Percentiles rank a stretch among this genome's conserved stretches.
These are phyloP conservation scores for Sarcophaga variegata DNA, from an alignment of 2,888 invertebrate genomes.

Conservation along the genomic window DNA sequence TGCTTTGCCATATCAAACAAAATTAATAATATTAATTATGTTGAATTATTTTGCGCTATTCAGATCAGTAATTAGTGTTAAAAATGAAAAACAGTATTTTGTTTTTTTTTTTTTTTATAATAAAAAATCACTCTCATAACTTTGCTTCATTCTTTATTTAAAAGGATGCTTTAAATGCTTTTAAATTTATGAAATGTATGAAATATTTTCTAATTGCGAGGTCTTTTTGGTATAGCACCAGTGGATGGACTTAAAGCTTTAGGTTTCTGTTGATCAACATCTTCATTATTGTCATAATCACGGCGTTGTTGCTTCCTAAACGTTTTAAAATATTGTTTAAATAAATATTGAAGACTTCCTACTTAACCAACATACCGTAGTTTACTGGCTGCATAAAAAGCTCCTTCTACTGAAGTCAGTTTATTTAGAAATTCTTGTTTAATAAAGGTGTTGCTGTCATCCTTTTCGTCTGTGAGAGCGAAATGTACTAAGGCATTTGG, in stretches of 20 bases:
- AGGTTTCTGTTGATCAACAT: constrained; percentile 15
- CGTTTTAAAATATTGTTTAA: neutral
- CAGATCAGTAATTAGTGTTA: too few species aligned
- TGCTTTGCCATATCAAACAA: neutral
- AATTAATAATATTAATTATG: neutral
- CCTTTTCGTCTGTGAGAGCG: constrained; percentile 82
- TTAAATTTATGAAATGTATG: constrained; percentile 14
- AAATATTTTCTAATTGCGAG: constrained; percentile 62
- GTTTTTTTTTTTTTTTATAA: neutral
- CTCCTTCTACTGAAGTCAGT: constrained; percentile 86
- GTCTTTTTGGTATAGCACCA: constrained; percentile 74
- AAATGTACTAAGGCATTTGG: constrained; percentile 91
- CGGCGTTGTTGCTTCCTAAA: constrained; percentile 52
- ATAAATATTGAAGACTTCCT: neutral
- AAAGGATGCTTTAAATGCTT: constrained; percentile 9
- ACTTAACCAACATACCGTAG: constrained; percentile 81
- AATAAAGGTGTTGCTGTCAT: constrained; percentile 82
- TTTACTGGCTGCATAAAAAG: constrained; percentile 87
- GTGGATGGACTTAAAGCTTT: constrained; percentile 70
- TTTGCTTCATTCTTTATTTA: neutral
- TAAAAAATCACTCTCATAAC: neutral
- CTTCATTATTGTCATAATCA: neutral
- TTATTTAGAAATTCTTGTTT: constrained; percentile 85
- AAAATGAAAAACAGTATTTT: too few species aligned
- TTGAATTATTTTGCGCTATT: neutral